Evolutionary conservation across 1,140 invertebrate species (phyloP).

Genomic region (Platorchestia sp.): DNA sequence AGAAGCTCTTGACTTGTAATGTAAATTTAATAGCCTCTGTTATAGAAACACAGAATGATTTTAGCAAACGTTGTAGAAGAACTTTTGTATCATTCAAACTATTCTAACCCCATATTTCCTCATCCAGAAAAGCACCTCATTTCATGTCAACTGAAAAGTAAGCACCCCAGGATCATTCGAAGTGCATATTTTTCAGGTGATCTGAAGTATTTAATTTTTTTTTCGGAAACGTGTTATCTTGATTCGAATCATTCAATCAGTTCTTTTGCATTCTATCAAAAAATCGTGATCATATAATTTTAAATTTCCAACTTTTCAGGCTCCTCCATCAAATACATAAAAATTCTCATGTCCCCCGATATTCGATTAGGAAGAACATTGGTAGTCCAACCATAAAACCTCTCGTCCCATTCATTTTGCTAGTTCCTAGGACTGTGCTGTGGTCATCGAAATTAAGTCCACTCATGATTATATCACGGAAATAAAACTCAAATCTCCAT

Average conservation of each 20-base stretch:
- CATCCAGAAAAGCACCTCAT: no score
- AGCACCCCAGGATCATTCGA: no score
- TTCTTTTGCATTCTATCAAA: not conserved
- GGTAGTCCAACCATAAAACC: not conserved
- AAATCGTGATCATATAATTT: not conserved
- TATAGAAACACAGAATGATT: no score
- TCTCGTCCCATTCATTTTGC: not conserved
- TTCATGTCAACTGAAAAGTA: no score
- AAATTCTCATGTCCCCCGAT: not conserved
- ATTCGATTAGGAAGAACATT: conserved; percentile 23
- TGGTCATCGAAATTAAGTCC: conserved; percentile 26
- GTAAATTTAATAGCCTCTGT: no score
- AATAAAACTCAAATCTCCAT: conserved; percentile 26
- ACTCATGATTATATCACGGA: conserved; percentile 17
- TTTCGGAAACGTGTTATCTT: no score
- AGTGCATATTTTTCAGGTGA: no score
- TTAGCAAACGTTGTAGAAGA: no score
- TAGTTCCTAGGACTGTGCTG: not conserved
- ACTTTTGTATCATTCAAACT: no score
- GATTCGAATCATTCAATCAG: not conserved
- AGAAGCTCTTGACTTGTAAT: no score
- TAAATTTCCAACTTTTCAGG: not conserved
- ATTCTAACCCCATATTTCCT: no score
- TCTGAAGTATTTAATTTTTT: no score
- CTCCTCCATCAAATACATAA: not conserved